A percentile compares a stretch with the other conserved stretches of the same genome.
These are phyloP conservation scores for Drosophila buzzatii DNA, from an alignment of 2,888 invertebrate species.

Conservation along the genomic window DNA sequence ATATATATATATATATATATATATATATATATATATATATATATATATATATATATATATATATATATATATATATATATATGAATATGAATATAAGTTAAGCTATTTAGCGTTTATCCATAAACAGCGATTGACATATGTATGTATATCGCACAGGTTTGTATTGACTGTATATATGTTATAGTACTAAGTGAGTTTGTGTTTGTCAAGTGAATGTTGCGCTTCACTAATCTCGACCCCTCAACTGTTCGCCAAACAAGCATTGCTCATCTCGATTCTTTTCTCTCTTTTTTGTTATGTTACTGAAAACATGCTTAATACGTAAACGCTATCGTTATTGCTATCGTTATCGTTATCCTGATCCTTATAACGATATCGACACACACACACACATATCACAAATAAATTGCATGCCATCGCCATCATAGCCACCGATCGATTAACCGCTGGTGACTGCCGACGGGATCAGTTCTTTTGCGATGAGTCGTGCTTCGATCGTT, in stretches of 20 bases:
- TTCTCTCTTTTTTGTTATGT: conserved; percentile 55
- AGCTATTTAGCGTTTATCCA: conserved; percentile 17
- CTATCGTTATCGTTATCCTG: neutral
- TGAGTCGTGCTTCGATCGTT: conserved; percentile 87
- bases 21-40: no score
- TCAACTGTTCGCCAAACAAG: conserved; percentile 18
- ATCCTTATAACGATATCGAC: conserved; percentile 18
- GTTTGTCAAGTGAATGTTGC: conserved; percentile 14
- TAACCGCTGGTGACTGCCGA: conserved; percentile 80
- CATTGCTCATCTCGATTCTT: conserved; percentile 52
- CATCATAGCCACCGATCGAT: conserved; percentile 69
- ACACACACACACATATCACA: conserved; percentile 3
- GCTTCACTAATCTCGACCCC: conserved; percentile 14
- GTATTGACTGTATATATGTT: conserved; percentile 22
- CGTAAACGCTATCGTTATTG: conserved; percentile 3
- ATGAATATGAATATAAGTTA: conserved; percentile 10
- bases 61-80: no score
- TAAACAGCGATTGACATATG: conserved; percentile 1
- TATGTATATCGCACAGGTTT: conserved; percentile 35
- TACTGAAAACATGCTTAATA: conserved; percentile 13
- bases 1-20: neutral
- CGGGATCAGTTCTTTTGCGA: conserved; percentile 87
- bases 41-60: neutral
- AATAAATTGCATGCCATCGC: conserved; percentile 14
- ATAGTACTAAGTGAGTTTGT: conserved; percentile 17